A percentile compares a stretch with the other conserved stretches of the same genome.
These are phyloP conservation scores for Herminia tarsipennalis DNA, from an alignment of 2,888 invertebrate genomes.

Conservation along the genomic window DNA sequence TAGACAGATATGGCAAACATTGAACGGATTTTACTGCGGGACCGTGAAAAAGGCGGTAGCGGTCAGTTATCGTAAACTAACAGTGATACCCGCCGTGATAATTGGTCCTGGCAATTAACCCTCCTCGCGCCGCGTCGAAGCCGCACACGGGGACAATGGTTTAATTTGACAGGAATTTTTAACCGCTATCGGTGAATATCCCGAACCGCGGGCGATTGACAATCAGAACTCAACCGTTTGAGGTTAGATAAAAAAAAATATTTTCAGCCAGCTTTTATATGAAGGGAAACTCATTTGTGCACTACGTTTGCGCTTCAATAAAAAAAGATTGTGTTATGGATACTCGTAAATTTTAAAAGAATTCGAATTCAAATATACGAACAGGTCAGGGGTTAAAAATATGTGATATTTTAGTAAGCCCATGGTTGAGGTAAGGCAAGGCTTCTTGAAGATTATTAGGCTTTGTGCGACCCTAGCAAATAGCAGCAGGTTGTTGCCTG, in stretches of 20 bases:
- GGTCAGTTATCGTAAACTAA: slow-evolving; percentile 56
- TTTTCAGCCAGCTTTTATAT: background rate
- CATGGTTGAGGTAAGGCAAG: too few species aligned
- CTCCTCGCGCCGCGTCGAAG: slow-evolving; percentile 23
- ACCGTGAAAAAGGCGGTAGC: slow-evolving; percentile 46
- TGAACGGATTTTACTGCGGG: slow-evolving; percentile 34
- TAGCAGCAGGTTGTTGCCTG: too few species aligned
- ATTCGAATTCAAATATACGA: too few species aligned
- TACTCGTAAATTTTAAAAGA: too few species aligned
- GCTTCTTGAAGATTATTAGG: too few species aligned
- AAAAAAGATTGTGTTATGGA: too few species aligned
- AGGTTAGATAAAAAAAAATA: slow-evolving; percentile 38
- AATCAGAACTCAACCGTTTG: slow-evolving; percentile 49
- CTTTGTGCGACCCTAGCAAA: too few species aligned
- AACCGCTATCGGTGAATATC: slow-evolving; percentile 50
- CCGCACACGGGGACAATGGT: slow-evolving; percentile 46
- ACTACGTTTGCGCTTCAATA: background rate
- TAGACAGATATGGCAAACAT: slow-evolving; percentile 42
- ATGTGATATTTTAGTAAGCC: too few species aligned
- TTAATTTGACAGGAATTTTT: slow-evolving; percentile 64
- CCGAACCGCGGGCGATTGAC: slow-evolving; percentile 49
- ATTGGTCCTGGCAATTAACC: slow-evolving; percentile 64
- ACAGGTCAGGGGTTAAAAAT: too few species aligned
- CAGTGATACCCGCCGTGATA: slow-evolving; percentile 59
- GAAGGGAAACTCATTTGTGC: background rate